phyloP scores from a whole-genome alignment of 1,140 invertebrate genomes.

The Rhagoletis pomonella region DNA sequence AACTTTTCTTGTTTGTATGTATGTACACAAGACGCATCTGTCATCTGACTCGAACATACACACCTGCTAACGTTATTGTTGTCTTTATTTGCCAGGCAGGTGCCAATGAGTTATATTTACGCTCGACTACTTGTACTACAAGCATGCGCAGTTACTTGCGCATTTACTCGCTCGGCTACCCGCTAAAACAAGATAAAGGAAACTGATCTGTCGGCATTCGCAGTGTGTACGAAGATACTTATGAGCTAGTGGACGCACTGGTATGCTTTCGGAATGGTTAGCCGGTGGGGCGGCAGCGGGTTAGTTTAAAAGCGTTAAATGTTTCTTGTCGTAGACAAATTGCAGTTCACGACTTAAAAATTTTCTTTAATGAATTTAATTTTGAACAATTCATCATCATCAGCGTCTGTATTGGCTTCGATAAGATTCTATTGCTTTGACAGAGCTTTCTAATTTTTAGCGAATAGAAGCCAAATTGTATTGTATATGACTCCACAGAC shows the following conservation, averaged over 20 bases:
- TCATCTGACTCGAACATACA: background rate
- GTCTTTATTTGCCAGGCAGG: background rate
- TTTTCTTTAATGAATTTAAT: background rate
- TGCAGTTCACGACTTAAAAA: background rate
- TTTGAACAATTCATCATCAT: constrained; percentile 5
- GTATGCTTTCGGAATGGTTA: background rate
- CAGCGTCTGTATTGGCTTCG: background rate
- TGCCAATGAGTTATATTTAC: constrained; percentile 45
- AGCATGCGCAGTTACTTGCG: constrained; percentile 32
- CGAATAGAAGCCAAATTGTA: too few species aligned
- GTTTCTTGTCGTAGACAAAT: constrained; percentile 34
- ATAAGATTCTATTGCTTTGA: constrained; percentile 21
- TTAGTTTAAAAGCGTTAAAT: background rate
- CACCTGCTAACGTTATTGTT: background rate
- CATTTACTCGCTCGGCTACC: constrained; percentile 25
- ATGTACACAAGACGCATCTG: background rate
- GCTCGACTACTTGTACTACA: background rate
- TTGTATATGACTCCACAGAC: too few species aligned
- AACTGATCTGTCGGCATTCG: background rate
- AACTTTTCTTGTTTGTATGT: constrained; percentile 36
- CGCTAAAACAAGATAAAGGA: background rate
- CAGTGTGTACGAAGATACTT: background rate
- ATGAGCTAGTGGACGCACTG: background rate
- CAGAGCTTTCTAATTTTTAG: background rate
- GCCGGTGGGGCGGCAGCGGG: background rate